These are phyloP conservation scores for Sardinella longiceps DNA, from an alignment of 2,797 vertebrate species.

Conservation along the genomic window DNA sequence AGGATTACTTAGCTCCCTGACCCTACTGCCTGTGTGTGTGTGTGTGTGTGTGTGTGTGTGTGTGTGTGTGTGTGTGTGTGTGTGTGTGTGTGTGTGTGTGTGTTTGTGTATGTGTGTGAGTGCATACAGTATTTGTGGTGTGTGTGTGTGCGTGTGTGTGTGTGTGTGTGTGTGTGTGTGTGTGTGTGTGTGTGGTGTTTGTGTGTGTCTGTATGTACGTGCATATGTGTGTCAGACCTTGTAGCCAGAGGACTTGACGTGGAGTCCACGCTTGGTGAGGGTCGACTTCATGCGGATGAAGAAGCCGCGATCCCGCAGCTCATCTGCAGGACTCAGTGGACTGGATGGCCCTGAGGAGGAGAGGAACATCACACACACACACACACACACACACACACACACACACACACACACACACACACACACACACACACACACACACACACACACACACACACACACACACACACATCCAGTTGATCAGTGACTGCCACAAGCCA, in stretches of 20 bases:
- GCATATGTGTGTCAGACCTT: conserved; percentile 72
- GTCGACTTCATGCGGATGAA: conserved; percentile 93
- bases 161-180: conserved; percentile 1
- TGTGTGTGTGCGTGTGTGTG: background rate
- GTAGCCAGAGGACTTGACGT: conserved; percentile 90
- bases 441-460: background rate
- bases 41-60: background rate
- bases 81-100: conserved; percentile 9
- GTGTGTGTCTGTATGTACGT: background rate
- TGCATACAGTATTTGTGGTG: too few relatives aligned
- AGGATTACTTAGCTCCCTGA: too few relatives aligned
- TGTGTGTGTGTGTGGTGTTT: background rate
- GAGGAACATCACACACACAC: conserved; percentile 21
- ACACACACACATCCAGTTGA: background rate
- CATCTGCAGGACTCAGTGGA: conserved; percentile 67
- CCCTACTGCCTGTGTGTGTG: too few relatives aligned
- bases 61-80: background rate
- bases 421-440: background rate
- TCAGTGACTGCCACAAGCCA: too few relatives aligned
- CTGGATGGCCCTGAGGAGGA: conserved; percentile 70
- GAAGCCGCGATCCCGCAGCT: conserved; percentile 79
- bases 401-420: background rate
- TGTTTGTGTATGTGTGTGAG: too few relatives aligned
- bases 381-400: background rate
- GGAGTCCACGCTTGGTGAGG: conserved; percentile 87